Base-by-base conservation (phyloP, 1,140 invertebrate species). In the Physella acuta region DNA sequence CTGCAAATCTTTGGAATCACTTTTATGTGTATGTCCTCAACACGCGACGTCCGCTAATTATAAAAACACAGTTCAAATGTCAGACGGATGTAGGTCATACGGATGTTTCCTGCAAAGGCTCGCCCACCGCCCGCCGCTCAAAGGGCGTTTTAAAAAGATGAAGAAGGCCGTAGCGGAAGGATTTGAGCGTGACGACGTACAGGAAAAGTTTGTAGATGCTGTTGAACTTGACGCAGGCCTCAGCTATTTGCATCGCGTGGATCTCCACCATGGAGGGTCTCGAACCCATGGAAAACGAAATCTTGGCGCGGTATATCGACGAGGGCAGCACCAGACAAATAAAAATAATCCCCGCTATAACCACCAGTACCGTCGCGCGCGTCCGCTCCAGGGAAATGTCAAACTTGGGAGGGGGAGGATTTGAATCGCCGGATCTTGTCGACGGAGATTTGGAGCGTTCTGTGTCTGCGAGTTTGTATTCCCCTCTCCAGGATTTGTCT, bases 151-250 rank as follows among this genome's bases (percentile, higher is more conserved):
- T 56, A 36, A 67, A 24, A 2, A 67, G 36, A 16, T 67, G 30
- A 16, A 68, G 1, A 4, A 68, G 34, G 3, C 66, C 66, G 3
- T 28, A 1, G 1, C 66, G 34, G 39, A 68, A 68, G 26, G 30
- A 30, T 20, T 17, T 58, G 49, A 68, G 30, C 24, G 60, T 31
- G 5, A 60, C 17, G 14, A 58, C 31, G 24, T 68, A 68, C 2
- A 68, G 39, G 31, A 68, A 68, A 24, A 68, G 28, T 37, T 68
- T 68, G 39, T 59, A 58, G 2, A 60, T 51, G 28, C 55, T 60
- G 56, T 68, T 68, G 30, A 68, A 44, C 55, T 68, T 60, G 34
- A 60, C 66, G 44, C 53, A 24, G 0, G 44, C 30, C 52, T 68
- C 66, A 30, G 39, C 14, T 11, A 68, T 8, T 8, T 20, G n/a